These are phyloP conservation scores for Caenorhabditis latens DNA, from an alignment of 1,140 invertebrate species.

Conservation along the genomic window DNA sequence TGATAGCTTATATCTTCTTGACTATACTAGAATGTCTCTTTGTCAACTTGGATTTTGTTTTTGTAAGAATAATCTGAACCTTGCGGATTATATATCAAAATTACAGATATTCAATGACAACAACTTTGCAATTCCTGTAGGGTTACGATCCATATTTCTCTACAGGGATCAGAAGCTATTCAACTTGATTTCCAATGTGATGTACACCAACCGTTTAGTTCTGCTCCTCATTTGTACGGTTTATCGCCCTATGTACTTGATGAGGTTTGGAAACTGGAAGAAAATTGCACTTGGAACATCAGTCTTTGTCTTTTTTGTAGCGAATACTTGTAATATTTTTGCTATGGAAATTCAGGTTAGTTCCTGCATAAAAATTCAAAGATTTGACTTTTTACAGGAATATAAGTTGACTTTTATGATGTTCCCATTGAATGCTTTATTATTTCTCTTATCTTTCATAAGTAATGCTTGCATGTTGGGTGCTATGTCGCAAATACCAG, in stretches of 20 bases:
- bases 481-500: no score
- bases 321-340: neutral
- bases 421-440: neutral
- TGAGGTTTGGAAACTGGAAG: neutral
- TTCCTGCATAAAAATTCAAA: neutral
- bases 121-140: neutral
- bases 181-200: neutral
- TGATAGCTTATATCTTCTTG: neutral
- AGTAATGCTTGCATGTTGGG: no score
- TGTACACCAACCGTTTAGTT: neutral
- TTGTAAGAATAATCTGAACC: neutral
- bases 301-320: neutral
- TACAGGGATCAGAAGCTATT: neutral
- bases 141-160: neutral
- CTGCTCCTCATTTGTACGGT: neutral
- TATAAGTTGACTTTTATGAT: neutral
- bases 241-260: neutral
- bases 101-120: slow-evolving; percentile 19
- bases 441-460: neutral
- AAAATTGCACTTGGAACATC: neutral
- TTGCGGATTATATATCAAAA: neutral
- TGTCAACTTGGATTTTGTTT: neutral
- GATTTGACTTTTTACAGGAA: neutral
- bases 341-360: neutral
- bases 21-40: neutral